Base-by-base conservation (phyloP, 2,888 invertebrate species). In the Epinotia ramella region DNA sequence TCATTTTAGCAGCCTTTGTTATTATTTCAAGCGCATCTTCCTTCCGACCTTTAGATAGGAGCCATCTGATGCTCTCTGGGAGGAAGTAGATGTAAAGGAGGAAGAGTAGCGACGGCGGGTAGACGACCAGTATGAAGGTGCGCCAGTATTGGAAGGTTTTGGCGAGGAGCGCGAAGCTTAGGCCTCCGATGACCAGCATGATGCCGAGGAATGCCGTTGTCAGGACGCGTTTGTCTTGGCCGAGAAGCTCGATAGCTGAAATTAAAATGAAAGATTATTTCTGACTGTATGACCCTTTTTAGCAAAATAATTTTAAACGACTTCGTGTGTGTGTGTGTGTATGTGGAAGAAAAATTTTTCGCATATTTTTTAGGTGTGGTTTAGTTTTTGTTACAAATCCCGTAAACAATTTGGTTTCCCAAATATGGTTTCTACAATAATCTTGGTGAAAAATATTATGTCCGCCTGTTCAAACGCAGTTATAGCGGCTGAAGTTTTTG, bases 21-120 rank as follows among this genome's bases (percentile, higher is more conserved):
- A 97, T 92, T 13, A 97, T 96, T 46, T 91, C 90, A 49, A 96
- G 95, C 0, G 97, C 97, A 80, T 96, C 96, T 57, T 96, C 95
- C 78, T 95, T 95, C 76, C 96, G 93, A 3, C 96, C 96, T 79
- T 96, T 96, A 0, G 96, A 96, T 1, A 97, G 85, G 7, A 97
- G 91, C 98, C 98, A 98, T 77, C 97, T 93, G 40, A 97, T 95
- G 73, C 97, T 97, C 88, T 97, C 97, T 0, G 97, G 97, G n/a
- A 97, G 89, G 5, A 97, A 82, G 95, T 96, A 96, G 73, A 96
- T 95, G 84, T 97, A 97, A 0, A 95, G 86, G 24, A 97, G 86
- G 79, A 97, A 95, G 0, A 97, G 87, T 9, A 97, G 83, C 0
- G 96, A 96, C 0, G 97, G 97, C 0, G 95, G 94, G 82, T 97